phyloP scores from a whole-genome alignment of 2,113 vertebrate species.

The Laterallus jamaicensis region DNA sequence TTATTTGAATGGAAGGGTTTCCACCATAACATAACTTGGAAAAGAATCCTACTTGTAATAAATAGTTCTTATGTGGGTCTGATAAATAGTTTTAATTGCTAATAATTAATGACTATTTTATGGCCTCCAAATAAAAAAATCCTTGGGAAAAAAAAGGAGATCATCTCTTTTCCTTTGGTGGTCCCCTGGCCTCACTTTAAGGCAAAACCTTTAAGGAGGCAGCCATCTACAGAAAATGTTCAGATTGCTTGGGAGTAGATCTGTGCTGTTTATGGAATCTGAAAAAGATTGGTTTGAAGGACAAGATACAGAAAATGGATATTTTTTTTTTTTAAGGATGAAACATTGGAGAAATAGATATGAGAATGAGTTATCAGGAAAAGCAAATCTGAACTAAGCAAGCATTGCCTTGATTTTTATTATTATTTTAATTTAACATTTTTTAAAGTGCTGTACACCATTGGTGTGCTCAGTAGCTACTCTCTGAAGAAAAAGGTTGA shows the following conservation, averaged over 20 bases:
- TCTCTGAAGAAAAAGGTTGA: neutral
- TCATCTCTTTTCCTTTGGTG: neutral
- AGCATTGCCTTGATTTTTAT: neutral
- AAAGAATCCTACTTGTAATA: neutral
- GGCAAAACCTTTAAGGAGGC: neutral
- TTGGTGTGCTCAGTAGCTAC: neutral
- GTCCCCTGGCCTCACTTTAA: neutral
- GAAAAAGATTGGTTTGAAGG: neutral
- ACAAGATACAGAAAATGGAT: neutral
- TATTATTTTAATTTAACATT: neutral
- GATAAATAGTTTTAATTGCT: neutral
- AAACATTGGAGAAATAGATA: too few species aligned
- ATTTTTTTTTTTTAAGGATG: neutral
- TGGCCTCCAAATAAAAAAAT: neutral
- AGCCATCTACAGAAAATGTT: neutral
- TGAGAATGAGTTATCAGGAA: neutral
- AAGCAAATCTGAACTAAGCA: neutral
- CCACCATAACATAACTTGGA: neutral
- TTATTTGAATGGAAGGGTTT: neutral
- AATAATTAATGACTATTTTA: neutral
- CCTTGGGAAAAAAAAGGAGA: neutral
- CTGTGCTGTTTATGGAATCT: neutral
- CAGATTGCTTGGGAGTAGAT: neutral
- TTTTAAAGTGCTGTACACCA: neutral
- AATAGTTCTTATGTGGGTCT: neutral